A percentile compares a stretch with the other conserved stretches of the same genome.
Evolutionary conservation across 2,888 invertebrate genomes (phyloP).

Genomic region (Crematogaster levior): DNA sequence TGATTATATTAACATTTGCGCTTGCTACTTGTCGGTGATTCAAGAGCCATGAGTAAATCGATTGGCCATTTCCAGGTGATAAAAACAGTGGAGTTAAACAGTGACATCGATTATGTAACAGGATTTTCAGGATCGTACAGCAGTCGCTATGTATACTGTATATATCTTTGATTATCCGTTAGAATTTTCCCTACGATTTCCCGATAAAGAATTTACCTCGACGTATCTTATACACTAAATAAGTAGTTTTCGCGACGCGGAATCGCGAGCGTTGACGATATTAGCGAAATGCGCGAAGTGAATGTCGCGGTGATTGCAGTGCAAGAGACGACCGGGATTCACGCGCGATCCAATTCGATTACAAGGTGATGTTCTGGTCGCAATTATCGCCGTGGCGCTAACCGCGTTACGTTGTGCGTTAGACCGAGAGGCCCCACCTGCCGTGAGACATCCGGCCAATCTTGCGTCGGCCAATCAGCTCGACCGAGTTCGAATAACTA

Average conservation of each 20-base stretch:
- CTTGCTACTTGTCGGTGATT: slow-evolving; percentile 6
- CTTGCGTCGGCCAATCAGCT: slow-evolving; percentile 22
- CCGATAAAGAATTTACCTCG: not conserved
- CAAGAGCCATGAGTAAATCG: slow-evolving; percentile 13
- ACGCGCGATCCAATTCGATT: slow-evolving; percentile 62
- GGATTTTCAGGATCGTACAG: not conserved
- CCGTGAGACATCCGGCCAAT: slow-evolving; percentile 40
- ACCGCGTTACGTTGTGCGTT: slow-evolving; percentile 63
- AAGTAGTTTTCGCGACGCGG: not conserved
- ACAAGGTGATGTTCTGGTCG: slow-evolving; percentile 45
- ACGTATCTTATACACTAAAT: not conserved
- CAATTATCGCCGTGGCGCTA: slow-evolving; percentile 40
- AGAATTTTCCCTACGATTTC: not conserved
- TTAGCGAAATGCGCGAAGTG: slow-evolving; percentile 50
- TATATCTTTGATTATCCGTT: not conserved
- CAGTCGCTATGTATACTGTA: too few species aligned
- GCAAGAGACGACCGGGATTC: slow-evolving; percentile 46
- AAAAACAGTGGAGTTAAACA: not conserved
- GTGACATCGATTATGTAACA: not conserved
- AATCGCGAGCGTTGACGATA: slow-evolving; percentile 45
- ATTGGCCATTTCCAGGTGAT: not conserved
- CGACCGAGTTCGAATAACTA: slow-evolving; percentile 56
- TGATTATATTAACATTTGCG: slow-evolving; percentile 30
- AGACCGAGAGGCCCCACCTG: slow-evolving; percentile 56
- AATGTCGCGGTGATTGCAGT: slow-evolving; percentile 65